Percentiles rank a stretch among this genome's conserved stretches.
These are phyloP conservation scores for Rhagonycha fulva DNA, from an alignment of 2,888 invertebrate genomes.

Conservation along the genomic window DNA sequence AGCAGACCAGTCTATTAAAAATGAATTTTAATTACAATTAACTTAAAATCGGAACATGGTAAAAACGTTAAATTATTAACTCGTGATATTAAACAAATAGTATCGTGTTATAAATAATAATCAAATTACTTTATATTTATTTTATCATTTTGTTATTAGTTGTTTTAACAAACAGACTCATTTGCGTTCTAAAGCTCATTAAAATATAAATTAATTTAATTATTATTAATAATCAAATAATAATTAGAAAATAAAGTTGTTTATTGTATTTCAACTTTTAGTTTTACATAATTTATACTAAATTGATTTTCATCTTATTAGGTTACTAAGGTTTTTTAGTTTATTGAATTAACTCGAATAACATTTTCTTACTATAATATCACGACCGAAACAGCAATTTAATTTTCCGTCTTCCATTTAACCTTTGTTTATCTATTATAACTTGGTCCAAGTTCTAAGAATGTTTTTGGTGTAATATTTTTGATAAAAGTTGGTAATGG, in stretches of 20 bases:
- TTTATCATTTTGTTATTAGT: too few relatives aligned
- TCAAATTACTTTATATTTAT: too few relatives aligned
- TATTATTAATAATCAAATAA: too few relatives aligned
- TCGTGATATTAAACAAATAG: too few relatives aligned
- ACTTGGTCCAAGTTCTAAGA: constrained; percentile 14
- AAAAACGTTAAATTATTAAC: too few relatives aligned
- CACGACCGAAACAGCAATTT: neutral
- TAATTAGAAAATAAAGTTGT: too few relatives aligned
- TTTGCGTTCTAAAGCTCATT: too few relatives aligned
- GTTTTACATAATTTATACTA: neutral
- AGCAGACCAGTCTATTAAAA: neutral
- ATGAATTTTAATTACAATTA: neutral
- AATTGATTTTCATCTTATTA: neutral
- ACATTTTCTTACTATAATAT: neutral
- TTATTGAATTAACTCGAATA: neutral
- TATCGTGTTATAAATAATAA: too few relatives aligned
- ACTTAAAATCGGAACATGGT: neutral
- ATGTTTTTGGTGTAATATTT: constrained; percentile 19
- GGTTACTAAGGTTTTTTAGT: neutral
- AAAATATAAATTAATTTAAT: too few relatives aligned
- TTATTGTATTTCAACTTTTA: neutral
- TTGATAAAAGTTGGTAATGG: constrained; percentile 15
- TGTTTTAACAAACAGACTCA: too few relatives aligned
- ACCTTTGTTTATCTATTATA: constrained; percentile 26
- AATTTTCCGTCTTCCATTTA: constrained; percentile 10